Base-by-base conservation (phyloP, 2,888 invertebrate genomes). In the Taenaris catops region DNA sequence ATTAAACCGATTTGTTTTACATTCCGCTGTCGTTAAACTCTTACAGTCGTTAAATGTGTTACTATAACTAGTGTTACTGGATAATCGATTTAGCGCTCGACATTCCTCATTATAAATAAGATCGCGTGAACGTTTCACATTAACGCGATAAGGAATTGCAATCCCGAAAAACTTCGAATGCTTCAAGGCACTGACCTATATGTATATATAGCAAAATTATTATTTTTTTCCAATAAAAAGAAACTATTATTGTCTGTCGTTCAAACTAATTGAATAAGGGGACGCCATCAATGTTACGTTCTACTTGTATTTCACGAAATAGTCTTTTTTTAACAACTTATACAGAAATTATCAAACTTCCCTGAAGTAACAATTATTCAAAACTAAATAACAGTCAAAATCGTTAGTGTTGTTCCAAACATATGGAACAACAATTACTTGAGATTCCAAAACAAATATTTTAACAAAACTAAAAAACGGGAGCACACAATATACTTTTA, bases 161-260 rank as follows among this genome's bases (percentile, higher is more conserved):
- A 46, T 44, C 39, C 37, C 43, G 43, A 48, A 38, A 41, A 41
- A 52, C 50, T 49, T 50, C 49, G 50, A 57, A 53, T 51, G 42
- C 46, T 53, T 55, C 56, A 68, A 68, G 69, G 66, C 70, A 70
- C 70, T 63, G 58, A n/a, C n/a, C n/a, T n/a, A n/a, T n/a, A n/a
- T n/a, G n/a, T 41, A 21, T 28, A 37, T 35, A 26, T 12, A 26
- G 31, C 20, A 12, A 18, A 25, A 8, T 21, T n/a, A 20, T 1
- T 7, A 19, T 10, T 18, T 16, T 25, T 11, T 19, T 12, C 5
- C n/a, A 27, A 2, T 10, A 18, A n/a, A 7, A 12, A 8, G 16
- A 26, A 21, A 20, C 4, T 17, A 2, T 25, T 8, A 20, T 28
- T 35, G 10, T 23, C 17, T 7, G 23, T 16, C 1, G 24, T 19